Conservation (phyloP, 2,113 vertebrate species). For the Hipposideros armiger region DNA sequence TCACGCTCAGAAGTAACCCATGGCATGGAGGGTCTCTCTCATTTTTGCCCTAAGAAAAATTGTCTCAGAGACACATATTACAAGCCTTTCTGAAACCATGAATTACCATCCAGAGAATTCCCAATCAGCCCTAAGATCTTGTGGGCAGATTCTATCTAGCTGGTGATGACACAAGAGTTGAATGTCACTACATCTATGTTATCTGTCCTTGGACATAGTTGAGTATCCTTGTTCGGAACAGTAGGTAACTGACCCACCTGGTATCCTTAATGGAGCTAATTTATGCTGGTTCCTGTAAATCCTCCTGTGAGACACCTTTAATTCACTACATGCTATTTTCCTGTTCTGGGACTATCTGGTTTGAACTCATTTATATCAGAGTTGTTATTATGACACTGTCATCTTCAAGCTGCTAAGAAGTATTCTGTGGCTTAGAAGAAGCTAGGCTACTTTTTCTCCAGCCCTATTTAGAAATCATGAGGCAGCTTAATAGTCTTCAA, state of each 20-base stretch:
- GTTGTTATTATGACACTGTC: neutral
- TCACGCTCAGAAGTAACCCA: neutral
- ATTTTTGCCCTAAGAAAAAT: neutral
- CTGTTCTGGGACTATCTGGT: neutral
- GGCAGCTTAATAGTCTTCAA: neutral
- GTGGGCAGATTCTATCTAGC: neutral
- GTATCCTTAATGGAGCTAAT: neutral
- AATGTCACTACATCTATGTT: neutral
- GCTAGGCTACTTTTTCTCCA: neutral
- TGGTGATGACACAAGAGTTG: neutral
- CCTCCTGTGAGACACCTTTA: neutral
- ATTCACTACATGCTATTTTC: neutral
- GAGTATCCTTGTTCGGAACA: neutral
- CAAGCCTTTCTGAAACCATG: neutral
- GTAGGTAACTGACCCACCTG: neutral
- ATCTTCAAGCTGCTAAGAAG: neutral
- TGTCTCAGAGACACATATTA: neutral
- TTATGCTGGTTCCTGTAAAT: neutral
- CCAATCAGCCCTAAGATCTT: neutral
- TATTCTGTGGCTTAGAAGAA: neutral
- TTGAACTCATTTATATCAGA: conserved; percentile 8
- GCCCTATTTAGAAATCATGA: neutral
- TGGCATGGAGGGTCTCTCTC: neutral
- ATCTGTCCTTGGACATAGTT: neutral
- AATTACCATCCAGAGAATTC: neutral